These are phyloP conservation scores for Capromys pilorides DNA, from an alignment of 2,797 vertebrate genomes.

Conservation along the genomic window DNA sequence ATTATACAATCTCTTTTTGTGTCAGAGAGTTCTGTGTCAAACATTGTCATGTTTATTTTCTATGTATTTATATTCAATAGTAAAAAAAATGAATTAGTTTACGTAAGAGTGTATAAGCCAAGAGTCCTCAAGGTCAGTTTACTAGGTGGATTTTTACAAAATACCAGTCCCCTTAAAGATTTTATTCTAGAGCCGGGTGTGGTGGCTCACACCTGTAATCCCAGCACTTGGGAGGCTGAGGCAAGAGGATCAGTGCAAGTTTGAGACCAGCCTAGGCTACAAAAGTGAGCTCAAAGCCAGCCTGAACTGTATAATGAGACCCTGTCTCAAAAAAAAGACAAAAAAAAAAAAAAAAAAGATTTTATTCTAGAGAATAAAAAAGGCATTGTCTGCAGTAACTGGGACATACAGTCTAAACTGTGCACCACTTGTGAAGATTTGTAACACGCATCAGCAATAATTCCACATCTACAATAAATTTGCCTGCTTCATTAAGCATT, in stretches of 20 bases:
- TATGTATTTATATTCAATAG: background rate
- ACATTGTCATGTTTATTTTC: background rate
- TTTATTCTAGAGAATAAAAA: background rate
- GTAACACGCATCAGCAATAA: conserved; percentile 77
- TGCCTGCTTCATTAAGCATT: conserved; percentile 12
- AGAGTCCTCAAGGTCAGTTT: background rate
- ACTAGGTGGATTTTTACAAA: conserved; percentile 27
- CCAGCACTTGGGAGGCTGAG: no score
- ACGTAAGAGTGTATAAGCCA: background rate
- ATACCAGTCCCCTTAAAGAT: conserved; percentile 21
- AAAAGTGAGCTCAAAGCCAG: no score
- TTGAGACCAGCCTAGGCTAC: no score
- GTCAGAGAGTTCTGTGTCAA: background rate
- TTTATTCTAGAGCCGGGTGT: no score
- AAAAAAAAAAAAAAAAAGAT: no score
- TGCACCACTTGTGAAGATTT: background rate
- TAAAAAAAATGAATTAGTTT: conserved; percentile 45
- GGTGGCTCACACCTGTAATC: no score
- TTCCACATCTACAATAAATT: conserved; percentile 16
- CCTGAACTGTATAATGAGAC: no score
- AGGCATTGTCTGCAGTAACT: conserved; percentile 23
- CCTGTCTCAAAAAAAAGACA: no score
- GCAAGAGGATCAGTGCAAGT: no score
- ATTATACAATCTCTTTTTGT: conserved; percentile 22
- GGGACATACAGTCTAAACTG: background rate